phyloP scores from a whole-genome alignment of 2,797 vertebrate species.

The Paratrypauchen microcephalus region DNA sequence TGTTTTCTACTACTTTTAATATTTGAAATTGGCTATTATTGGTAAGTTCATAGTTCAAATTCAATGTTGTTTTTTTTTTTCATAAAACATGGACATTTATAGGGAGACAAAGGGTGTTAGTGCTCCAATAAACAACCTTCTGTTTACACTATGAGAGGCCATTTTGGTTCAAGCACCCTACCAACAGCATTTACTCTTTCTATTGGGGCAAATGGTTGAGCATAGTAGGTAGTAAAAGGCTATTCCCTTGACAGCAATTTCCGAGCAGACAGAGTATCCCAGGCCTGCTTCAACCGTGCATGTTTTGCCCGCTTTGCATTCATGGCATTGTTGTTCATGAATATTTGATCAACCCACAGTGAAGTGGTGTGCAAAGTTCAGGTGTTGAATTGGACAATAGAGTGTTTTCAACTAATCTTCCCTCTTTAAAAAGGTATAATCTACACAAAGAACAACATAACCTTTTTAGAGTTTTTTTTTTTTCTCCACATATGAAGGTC shows the following conservation, averaged over 20 bases:
- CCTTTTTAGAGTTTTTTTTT: conserved; percentile 29
- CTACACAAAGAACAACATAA: conserved; percentile 38
- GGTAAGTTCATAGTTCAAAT: too few species aligned
- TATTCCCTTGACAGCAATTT: conserved; percentile 32
- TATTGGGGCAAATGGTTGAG: conserved; percentile 54
- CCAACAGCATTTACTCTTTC: conserved; percentile 35
- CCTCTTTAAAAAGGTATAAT: conserved; percentile 29
- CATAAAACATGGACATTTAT: neutral
- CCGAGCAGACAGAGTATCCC: conserved; percentile 13
- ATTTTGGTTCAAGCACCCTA: conserved; percentile 40
- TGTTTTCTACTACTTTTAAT: too few species aligned
- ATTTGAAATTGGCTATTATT: too few species aligned
- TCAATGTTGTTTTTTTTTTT: too few species aligned
- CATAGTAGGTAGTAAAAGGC: conserved; percentile 31
- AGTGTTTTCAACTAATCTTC: conserved; percentile 53
- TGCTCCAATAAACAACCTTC: conserved; percentile 22
- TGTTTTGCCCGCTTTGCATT: conserved; percentile 53
- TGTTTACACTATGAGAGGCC: conserved; percentile 7
- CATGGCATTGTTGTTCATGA: conserved; percentile 53
- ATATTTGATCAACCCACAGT: conserved; percentile 54
- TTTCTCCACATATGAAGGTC: conserved; percentile 5
- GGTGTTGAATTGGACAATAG: conserved; percentile 49
- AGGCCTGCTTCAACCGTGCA: conserved; percentile 14
- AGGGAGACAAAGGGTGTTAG: conserved; percentile 25
- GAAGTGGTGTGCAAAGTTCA: conserved; percentile 60